phyloP scores from a whole-genome alignment of 2,113 vertebrate species.

The Murina feae region DNA sequence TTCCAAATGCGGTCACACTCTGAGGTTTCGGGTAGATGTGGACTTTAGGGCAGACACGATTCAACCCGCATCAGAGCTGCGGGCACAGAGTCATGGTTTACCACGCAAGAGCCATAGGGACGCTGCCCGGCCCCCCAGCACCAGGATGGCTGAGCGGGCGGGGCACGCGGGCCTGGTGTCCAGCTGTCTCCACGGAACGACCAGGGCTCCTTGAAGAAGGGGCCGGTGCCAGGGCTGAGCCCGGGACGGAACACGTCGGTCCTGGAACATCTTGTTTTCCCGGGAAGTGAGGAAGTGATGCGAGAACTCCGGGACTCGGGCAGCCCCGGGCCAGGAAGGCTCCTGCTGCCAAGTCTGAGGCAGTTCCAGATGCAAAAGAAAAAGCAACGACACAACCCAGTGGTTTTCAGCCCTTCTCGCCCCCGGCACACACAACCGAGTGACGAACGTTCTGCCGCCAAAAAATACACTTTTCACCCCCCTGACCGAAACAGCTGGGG shows the following conservation, averaged over 20 bases:
- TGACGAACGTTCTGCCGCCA: neutral
- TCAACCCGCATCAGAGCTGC: rapidly evolving
- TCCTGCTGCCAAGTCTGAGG: rapidly evolving
- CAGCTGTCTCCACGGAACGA: rapidly evolving
- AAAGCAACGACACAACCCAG: rapidly evolving
- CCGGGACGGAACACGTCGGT: neutral
- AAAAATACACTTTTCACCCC: too few relatives aligned
- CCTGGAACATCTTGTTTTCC: too few relatives aligned
- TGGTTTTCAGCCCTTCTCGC: neutral
- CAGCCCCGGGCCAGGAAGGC: neutral
- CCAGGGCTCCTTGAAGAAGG: neutral
- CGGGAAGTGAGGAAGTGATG: rapidly evolving
- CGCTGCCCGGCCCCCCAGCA: rapidly evolving
- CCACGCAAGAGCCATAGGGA: rapidly evolving
- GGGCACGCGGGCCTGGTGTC: neutral
- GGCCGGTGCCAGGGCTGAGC: neutral
- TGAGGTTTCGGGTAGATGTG: neutral
- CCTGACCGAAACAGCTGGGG: neutral
- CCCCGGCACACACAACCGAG: neutral
- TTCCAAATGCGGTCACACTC: neutral
- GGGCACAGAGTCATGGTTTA: rapidly evolving
- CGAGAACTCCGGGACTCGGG: neutral
- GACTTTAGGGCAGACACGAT: neutral
- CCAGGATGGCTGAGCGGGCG: rapidly evolving
- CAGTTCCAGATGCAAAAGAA: too few relatives aligned